Conservation (phyloP, 2,113 vertebrate species). For the Tichodroma muraria region DNA sequence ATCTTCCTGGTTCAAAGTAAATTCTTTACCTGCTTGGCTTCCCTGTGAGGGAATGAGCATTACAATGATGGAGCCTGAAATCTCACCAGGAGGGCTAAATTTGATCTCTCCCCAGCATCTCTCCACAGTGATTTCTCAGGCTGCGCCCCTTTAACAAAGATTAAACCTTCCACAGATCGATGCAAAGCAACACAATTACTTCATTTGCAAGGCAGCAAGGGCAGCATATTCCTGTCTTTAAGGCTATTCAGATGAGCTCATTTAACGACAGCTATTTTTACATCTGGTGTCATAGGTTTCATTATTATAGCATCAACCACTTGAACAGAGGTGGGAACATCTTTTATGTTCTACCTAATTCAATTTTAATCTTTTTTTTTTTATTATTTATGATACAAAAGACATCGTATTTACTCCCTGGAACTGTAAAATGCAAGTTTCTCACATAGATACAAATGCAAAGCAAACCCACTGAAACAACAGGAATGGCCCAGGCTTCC, state of each 20-base stretch:
- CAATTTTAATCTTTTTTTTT: background rate
- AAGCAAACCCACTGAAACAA: background rate
- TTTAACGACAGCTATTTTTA: background rate
- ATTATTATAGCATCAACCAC: background rate
- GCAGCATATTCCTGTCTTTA: background rate
- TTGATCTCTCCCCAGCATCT: background rate
- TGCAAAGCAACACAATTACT: background rate
- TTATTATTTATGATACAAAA: background rate
- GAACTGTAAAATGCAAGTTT: background rate
- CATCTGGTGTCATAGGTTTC: background rate
- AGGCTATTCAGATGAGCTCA: background rate
- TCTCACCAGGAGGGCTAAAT: background rate
- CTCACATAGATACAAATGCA: background rate
- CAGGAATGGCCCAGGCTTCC: background rate
- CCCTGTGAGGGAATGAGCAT: background rate
- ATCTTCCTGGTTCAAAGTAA: background rate
- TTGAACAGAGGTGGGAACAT: background rate
- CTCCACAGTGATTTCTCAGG: background rate
- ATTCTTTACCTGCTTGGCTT: background rate
- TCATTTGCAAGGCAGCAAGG: background rate
- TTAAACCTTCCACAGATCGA: background rate
- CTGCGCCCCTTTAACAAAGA: background rate
- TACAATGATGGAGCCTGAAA: background rate
- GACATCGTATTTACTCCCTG: background rate
- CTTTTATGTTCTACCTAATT: background rate